Base-by-base conservation (phyloP, 2,888 invertebrate genomes). In the Folsomia candida region DNA sequence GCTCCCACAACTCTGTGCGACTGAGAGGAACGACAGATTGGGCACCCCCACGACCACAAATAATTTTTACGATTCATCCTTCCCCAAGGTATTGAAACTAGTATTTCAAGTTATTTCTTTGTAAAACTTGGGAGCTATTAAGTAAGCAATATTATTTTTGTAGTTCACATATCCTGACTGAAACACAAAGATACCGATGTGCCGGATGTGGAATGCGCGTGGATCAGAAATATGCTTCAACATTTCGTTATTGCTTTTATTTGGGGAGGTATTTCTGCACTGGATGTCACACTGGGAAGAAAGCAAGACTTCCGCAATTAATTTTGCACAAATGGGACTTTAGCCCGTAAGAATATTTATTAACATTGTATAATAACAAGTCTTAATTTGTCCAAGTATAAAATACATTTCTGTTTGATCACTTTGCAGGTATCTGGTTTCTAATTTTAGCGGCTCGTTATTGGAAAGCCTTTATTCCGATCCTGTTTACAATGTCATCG, bases 201-300 rank as follows among this genome's bases (percentile, higher is more conserved):
- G 91, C 93, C 57, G 93, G 93, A 2, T 94, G 93, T 84, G 92
- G 93, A 0, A 90, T 90, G 87, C 88, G 88, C 81, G 91, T 93
- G 4, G 89, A 90, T 1, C 85, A 85, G 3, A 87, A 88, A 75
- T 91, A 90, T 81, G 87, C 90, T 14, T 88, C 89, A 71, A 87
- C 89, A 79, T 91, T 90, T 83, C 87, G 92, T 20, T 93, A 91
- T 81, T 93, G 93, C 82, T 89, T 91, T 80, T 94, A 94, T 83
- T 84, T 92, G 73, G 92, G 93, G 11, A 88, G 91, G 81, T 92
- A 90, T 83, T 92, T 93, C 83, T 94, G 94, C 81, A 91, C 92
- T 14, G 91, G 91, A 60, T 94, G 94, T 82, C 93, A 94, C 83
- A 88, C 89, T 26, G 90, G 91, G 83, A 89, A 90, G 81, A 86